A percentile compares a stretch with the other conserved stretches of the same genome.
These are phyloP conservation scores for Dryococelus australis DNA, from an alignment of 2,888 invertebrate genomes.

Conservation along the genomic window DNA sequence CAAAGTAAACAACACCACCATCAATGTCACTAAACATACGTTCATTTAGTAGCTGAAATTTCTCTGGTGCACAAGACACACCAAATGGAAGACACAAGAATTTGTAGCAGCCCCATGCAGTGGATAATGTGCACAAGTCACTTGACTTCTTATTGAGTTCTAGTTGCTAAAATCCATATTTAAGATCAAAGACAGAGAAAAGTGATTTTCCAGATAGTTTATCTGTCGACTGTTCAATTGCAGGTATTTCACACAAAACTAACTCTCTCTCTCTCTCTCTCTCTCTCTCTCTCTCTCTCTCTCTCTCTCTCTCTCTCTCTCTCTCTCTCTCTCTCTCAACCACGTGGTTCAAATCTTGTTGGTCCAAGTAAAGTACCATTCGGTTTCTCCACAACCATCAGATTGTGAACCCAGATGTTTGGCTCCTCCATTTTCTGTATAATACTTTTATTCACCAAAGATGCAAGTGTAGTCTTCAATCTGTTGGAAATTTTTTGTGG, in stretches of 20 bases:
- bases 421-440: slow-evolving; percentile 20
- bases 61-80: not conserved
- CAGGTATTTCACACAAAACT: slow-evolving; percentile 1
- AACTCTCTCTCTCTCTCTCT: too few relatives aligned
- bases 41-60: not conserved
- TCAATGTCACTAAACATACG: not conserved
- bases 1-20: not conserved
- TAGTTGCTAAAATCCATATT: not conserved
- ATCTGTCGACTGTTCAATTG: not conserved
- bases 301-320: too few relatives aligned
- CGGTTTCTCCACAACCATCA: slow-evolving; percentile 33
- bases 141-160: not conserved
- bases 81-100: too few relatives aligned
- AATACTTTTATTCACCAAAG: not conserved
- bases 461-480: too few relatives aligned
- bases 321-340: slow-evolving; percentile 33
- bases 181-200: not conserved
- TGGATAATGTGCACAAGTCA: too few relatives aligned
- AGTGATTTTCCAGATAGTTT: too few relatives aligned
- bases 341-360: slow-evolving; percentile 28
- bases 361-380: slow-evolving; percentile 32
- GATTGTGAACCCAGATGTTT: slow-evolving; percentile 32
- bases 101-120: too few relatives aligned
- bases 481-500: not conserved
- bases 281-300: too few relatives aligned